Conservation (phyloP, 2,888 invertebrate species). For the Netelia virgata region DNA sequence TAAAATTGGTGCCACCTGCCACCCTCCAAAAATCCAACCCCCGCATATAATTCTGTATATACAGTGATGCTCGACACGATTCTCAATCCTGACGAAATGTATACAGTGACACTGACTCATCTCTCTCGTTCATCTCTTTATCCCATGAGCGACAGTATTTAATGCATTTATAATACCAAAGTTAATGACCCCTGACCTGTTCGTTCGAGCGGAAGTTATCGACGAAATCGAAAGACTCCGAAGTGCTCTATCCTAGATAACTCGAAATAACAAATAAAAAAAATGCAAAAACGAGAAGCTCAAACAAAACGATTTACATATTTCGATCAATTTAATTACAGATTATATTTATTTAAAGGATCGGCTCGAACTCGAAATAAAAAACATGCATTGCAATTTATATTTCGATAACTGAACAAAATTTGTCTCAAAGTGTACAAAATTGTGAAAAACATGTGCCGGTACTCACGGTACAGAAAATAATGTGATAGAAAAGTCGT, state of each 20-base stretch:
- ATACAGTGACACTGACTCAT: slow-evolving; percentile 66
- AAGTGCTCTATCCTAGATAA: too few species aligned
- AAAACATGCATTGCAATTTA: too few species aligned
- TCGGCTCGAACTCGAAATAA: too few species aligned
- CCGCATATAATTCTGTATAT: slow-evolving; percentile 25
- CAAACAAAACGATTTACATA: too few species aligned
- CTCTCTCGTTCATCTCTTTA: slow-evolving; percentile 31
- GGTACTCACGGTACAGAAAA: too few species aligned
- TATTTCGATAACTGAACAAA: too few species aligned
- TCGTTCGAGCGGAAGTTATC: slow-evolving; percentile 75
- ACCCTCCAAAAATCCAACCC: slow-evolving; percentile 77
- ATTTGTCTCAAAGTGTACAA: too few species aligned
- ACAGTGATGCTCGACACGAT: slow-evolving; percentile 45
- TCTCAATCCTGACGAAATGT: slow-evolving; percentile 43
- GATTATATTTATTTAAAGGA: too few species aligned
- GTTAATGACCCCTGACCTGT: slow-evolving; percentile 81
- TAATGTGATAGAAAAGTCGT: slow-evolving; percentile 34
- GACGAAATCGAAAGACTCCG: slow-evolving; percentile 59
- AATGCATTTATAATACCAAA: slow-evolving; percentile 83
- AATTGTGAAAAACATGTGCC: too few species aligned
- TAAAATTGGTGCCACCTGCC: slow-evolving; percentile 85
- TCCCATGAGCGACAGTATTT: slow-evolving; percentile 71
- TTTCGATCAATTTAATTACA: too few species aligned
- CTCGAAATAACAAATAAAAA: too few species aligned
- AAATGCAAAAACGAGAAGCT: too few species aligned